Percentiles rank a stretch among this genome's conserved stretches.
phyloP scores from a whole-genome alignment of 2,797 vertebrate species.

The Mormyrops attenuatus region DNA sequence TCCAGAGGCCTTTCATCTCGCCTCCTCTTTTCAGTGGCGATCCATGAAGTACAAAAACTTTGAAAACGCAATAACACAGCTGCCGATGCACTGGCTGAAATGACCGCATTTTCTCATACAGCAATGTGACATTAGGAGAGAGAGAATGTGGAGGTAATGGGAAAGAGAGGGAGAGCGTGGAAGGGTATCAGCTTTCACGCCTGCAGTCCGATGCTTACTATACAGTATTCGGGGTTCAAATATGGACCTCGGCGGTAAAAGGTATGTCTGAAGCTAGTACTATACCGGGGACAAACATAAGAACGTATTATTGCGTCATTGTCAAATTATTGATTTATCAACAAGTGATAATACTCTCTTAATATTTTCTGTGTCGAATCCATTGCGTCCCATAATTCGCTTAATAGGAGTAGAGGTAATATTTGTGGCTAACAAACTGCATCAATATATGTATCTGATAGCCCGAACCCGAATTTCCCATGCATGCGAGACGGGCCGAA shows the following conservation, averaged over 20 bases:
- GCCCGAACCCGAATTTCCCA: neutral
- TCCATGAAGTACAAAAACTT: neutral
- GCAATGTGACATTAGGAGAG: neutral
- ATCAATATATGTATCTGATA: neutral
- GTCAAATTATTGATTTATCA: neutral
- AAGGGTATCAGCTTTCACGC: conserved; percentile 1
- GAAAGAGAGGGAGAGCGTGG: conserved; percentile 28
- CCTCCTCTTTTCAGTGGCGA: neutral
- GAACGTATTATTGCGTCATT: conserved; percentile 27
- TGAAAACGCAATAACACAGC: neutral
- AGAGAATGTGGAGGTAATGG: conserved; percentile 13
- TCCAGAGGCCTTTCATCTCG: neutral
- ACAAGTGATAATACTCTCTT: neutral
- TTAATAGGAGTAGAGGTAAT: neutral
- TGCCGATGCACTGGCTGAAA: neutral
- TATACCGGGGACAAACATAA: conserved; percentile 39
- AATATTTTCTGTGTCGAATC: neutral
- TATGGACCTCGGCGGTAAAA: conserved; percentile 35
- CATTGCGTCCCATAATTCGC: neutral
- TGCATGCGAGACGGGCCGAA: neutral
- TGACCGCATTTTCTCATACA: neutral
- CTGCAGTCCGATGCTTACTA: neutral
- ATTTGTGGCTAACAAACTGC: neutral
- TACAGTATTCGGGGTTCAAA: conserved; percentile 18
- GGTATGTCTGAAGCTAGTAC: conserved; percentile 23